These are phyloP conservation scores for Adelges cooleyi DNA, from an alignment of 1,140 invertebrate genomes.

Conservation along the genomic window DNA sequence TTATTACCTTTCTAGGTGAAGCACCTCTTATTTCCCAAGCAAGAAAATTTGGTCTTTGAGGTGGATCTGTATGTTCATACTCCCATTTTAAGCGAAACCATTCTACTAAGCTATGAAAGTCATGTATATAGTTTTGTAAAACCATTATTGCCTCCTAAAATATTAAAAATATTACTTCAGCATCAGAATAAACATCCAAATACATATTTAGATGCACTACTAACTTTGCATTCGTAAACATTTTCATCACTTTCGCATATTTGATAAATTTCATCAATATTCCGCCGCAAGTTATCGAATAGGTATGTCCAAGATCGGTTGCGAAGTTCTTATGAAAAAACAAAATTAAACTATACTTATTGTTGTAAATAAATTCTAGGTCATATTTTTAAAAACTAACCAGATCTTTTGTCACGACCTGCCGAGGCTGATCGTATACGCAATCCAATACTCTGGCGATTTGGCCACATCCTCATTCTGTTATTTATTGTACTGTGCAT, in stretches of 20 bases:
- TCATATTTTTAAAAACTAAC: conserved; percentile 35
- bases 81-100: conserved; percentile 87
- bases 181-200: not conserved
- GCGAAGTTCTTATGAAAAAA: conserved; percentile 53
- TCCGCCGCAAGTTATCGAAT: conserved; percentile 84
- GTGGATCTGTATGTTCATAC: conserved; percentile 76
- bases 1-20: conserved; percentile 51
- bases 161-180: not conserved
- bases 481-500: conserved; percentile 5
- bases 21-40: conserved; percentile 92
- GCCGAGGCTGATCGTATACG: conserved; percentile 70
- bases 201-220: too few relatives aligned
- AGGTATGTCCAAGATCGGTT: conserved; percentile 89
- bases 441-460: conserved; percentile 37
- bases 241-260: conserved; percentile 54
- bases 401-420: conserved; percentile 70
- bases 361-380: not conserved
- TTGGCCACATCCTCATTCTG: conserved; percentile 20
- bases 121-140: conserved; percentile 82
- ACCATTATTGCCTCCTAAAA: conserved; percentile 82
- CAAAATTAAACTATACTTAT: conserved; percentile 29
- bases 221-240: conserved; percentile 50
- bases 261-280: conserved; percentile 61
- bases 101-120: conserved; percentile 84
- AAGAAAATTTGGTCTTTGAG: conserved; percentile 70